Evolutionary conservation across 2,888 invertebrate genomes (phyloP), one percentile per base, ranked within the genome.

Genomic region (Drosophila nr. medialis): DNA sequence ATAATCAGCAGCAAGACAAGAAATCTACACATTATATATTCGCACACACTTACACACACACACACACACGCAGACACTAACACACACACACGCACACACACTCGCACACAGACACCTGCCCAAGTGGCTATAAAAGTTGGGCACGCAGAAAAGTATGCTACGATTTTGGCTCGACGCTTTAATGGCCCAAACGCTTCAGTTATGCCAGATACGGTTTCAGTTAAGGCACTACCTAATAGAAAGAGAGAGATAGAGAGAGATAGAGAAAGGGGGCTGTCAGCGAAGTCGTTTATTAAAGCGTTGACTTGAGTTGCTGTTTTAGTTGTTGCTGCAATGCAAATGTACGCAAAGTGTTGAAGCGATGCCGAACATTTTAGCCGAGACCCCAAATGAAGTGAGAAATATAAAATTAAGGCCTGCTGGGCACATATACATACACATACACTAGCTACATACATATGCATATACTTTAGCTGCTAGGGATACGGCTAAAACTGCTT

Each of bases 331-430:
- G 45, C 65, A 38, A 85, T 85, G 89, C 81, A 85, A 84, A 84
- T 89, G 64, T 86, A 83, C 75, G 75, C 70, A 86, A 89, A 83
- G 81, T 81, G 75, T 73, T 86, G 67, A 76, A 66, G 68, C 70
- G 67, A 64, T 69, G 73, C 75, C 70, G 71, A 72, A 83, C 75
- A 75, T 73, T 83, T 72, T 64, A 70, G 56, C 62, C 36, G 55
- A 56, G 65, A 66, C 81, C 75, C 72, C 63, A 89, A 84, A 89
- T 83, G 81, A 84, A 83, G 84, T 86, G 86, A 81, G 87, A 86
- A 86, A 80, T 83, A 83, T 86, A 86, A 84, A 83, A 84, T 89
- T 73, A 83, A 89, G 80, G 48, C 30, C 27, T 48, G 30, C 63
- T 54, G 42, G 49, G 68, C 45, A 42, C 11, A 42, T 0, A 13